Percentiles rank a stretch among this genome's conserved stretches.
These are phyloP conservation scores for Ochotona curzoniae DNA, from an alignment of 2,113 vertebrate species.

Conservation along the genomic window DNA sequence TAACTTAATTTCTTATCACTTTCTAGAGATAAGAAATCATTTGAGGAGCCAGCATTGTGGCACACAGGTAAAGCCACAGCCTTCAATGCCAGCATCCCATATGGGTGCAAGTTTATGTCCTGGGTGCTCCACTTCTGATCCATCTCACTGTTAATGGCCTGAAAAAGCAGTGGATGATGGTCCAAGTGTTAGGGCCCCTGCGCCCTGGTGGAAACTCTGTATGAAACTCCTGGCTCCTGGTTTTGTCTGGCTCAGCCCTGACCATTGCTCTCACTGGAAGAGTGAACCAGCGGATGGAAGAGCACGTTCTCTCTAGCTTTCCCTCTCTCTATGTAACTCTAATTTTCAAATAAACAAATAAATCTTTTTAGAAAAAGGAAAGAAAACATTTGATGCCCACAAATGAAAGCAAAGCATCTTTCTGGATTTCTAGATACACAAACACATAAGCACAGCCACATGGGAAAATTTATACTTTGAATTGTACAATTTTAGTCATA, in stretches of 20 bases:
- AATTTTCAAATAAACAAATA: not conserved
- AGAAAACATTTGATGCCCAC: not conserved
- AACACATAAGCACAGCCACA: not conserved
- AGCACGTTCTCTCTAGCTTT: too few relatives aligned
- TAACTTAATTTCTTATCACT: not conserved
- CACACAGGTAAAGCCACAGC: not conserved
- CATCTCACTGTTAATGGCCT: not conserved
- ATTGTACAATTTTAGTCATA: not conserved
- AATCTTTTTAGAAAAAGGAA: not conserved
- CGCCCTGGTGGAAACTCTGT: too few relatives aligned
- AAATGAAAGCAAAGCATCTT: not conserved
- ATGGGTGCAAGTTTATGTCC: too few relatives aligned
- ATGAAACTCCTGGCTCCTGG: too few relatives aligned
- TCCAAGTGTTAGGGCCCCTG: not conserved
- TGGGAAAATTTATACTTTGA: not conserved
- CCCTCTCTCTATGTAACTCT: too few relatives aligned
- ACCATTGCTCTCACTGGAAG: too few relatives aligned
- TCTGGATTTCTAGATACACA: not conserved
- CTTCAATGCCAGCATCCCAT: too few relatives aligned
- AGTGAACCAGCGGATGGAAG: too few relatives aligned
- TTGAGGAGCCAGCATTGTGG: not conserved
- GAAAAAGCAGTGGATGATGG: too few relatives aligned
- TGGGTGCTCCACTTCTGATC: not conserved
- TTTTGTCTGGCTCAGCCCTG: too few relatives aligned
- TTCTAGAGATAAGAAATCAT: not conserved